Evolutionary conservation across 1,140 invertebrate species (phyloP), one percentile per base, ranked within the genome.

Genomic region (Cydia fagiglandana): DNA sequence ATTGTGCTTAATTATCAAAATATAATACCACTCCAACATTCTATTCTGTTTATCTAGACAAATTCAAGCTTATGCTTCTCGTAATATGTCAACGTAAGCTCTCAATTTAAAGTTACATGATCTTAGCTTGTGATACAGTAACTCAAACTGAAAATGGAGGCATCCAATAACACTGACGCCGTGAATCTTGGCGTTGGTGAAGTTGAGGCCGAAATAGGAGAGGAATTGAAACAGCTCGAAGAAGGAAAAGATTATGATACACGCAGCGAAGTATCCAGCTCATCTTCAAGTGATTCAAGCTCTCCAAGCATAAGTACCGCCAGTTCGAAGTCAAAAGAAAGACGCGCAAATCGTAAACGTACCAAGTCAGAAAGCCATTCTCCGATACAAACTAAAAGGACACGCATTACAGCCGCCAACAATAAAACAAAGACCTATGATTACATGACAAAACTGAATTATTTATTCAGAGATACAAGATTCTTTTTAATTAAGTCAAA

Each of bases 401-500:
- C 94, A 85, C 85, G 91, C 78, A 75, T 94, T 76, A 91, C 91
- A 24, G 93, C 81, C 17, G 80, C 84, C 20, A 91, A 78, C 17
- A 85, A 86, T 50, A 91, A 93, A 80, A 91, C 94, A 9, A 96
- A 96, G 88, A 96, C 95, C 30, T 96, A 97, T 85, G 97, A 98
- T 93, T 98, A 98, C 86, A 94, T 96, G 86, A 97, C 97, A 10
- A 97, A 98, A 93, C 92, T 99, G 73, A 99, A 98, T 93, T 99
- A 99, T 90, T 94, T 99, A 73, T 99, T 99, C 90, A 95, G 98
- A 82, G 97, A 99, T 92, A 97, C 98, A 78, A 95, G 98, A 80
- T 99, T 98, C 94, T 99, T 99, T 93, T 95, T 99, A 28, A 99
- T 99, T 79, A 99, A 99, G 93, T 99, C 98, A 64, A 99, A 99